These are phyloP conservation scores for Drosophila prostipennis DNA, from an alignment of 2,888 invertebrate genomes.

Conservation along the genomic window DNA sequence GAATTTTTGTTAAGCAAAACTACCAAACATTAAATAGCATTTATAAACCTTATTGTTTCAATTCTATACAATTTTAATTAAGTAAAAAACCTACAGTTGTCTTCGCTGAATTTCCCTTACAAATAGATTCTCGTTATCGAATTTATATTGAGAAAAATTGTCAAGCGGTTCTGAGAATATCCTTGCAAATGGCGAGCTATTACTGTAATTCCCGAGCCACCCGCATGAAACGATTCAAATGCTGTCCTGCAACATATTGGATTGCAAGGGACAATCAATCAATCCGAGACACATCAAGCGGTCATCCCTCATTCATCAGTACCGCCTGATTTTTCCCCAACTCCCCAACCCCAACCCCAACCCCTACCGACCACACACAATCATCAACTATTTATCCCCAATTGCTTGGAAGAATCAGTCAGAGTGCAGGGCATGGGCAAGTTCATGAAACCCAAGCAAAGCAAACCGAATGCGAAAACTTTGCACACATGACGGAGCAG, in stretches of 20 bases:
- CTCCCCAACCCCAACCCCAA: background rate
- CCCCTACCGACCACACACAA: slow-evolving; percentile 22
- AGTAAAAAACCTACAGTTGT: too few species aligned
- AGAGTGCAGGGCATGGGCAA: slow-evolving; percentile 57
- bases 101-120: background rate
- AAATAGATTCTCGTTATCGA: background rate
- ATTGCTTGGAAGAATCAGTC: slow-evolving; percentile 43
- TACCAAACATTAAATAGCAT: too few species aligned
- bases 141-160: slow-evolving; percentile 20
- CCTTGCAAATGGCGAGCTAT: slow-evolving; percentile 31
- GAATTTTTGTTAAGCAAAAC: too few species aligned
- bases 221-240: slow-evolving; percentile 41
- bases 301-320: slow-evolving; percentile 41
- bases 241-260: slow-evolving; percentile 40
- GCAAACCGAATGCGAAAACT: slow-evolving; percentile 60
- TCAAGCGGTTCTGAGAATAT: slow-evolving; percentile 10
- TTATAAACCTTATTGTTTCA: too few species aligned
- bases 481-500: slow-evolving; percentile 70
- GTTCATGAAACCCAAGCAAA: slow-evolving; percentile 59
- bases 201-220: slow-evolving; percentile 16
- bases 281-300: slow-evolving; percentile 44
- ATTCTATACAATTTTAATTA: background rate
- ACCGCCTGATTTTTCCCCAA: slow-evolving; percentile 6
- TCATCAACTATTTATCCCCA: slow-evolving; percentile 55
- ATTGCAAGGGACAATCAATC: slow-evolving; percentile 48